Base-by-base conservation (phyloP, 2,888 invertebrate species). In the Cerastis rubricosa region DNA sequence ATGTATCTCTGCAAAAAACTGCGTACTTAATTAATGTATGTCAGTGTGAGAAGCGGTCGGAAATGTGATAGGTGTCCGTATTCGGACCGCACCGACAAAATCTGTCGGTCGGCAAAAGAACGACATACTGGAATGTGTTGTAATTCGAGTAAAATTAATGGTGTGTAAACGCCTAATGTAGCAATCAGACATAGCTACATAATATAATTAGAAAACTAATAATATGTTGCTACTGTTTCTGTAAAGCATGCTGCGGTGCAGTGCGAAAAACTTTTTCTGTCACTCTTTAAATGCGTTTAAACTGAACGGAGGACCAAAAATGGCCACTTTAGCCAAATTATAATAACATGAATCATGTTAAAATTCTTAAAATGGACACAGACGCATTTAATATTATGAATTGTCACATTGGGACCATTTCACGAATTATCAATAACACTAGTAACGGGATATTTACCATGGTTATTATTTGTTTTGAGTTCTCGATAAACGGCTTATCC, bases 141-240 rank as follows among this genome's bases (percentile, higher is more conserved):
- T 76, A 81, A 84, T 78, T 69, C 71, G 74, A 67, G 69, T 85
- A 77, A 85, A 85, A 85, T 83, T 25, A 79, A 83, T 76, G 19
- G 49, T 81, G 68, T 63, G 63, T 64, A 22, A 75, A 78, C 66
- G 66, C 68, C 51, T 66, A 65, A 69, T 76, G 76, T 74, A 2
- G 80, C 65, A 80, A 80, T 80, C 69, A 47, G 12, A 47, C 47
- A 83, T 72, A 67, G 25, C 71, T 71, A 69, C 66, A 63, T 74
- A 59, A 78, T 64, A 64, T 59, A 63, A 81, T 61, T 71, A 65
- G 51, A 78, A 22, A 78, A 29, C 12, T 47, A 25, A 78, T 67
- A 54, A 54, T 61, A 61, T 79, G 17, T 70, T 9, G 22, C 22
- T 61, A 57, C 51, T 61, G 19, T 65, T 47, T 47, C 19, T 51